phyloP scores from a whole-genome alignment of 2,113 vertebrate genomes.

The Chelonoidis abingdonii region DNA sequence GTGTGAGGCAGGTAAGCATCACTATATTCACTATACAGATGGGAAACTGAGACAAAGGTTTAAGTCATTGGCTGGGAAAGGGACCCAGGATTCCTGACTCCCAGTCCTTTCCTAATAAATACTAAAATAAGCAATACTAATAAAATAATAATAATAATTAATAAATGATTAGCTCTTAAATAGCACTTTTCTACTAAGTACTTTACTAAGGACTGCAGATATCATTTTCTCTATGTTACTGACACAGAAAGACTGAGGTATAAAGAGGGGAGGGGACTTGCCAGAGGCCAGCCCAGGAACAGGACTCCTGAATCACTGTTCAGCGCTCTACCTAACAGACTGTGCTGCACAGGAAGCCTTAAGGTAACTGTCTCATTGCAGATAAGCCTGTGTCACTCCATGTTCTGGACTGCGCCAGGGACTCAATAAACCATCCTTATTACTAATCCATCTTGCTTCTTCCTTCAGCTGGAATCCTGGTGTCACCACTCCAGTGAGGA shows the following conservation, averaged over 20 bases:
- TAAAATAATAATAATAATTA: not conserved
- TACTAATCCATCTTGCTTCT: not conserved
- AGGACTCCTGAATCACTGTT: not conserved
- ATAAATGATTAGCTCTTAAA: not conserved
- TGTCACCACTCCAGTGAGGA: not conserved
- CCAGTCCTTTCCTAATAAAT: not conserved
- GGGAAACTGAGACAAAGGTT: not conserved
- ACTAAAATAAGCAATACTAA: too few relatives aligned
- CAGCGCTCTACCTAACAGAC: not conserved
- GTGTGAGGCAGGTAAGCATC: not conserved
- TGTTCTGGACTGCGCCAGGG: not conserved
- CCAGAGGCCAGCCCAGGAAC: not conserved
- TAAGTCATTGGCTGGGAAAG: not conserved
- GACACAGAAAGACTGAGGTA: constrained; percentile 14
- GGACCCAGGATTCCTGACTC: not conserved
- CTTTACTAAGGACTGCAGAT: not conserved
- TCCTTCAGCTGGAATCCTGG: not conserved
- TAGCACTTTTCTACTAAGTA: not conserved
- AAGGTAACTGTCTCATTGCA: not conserved
- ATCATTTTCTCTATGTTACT: not conserved
- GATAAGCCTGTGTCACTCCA: not conserved
- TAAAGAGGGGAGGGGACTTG: constrained; percentile 31
- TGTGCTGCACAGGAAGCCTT: not conserved
- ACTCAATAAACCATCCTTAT: not conserved
- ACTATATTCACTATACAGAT: not conserved